Evolutionary conservation across 92 coral and sea anemone genomes (phyloP), one percentile per base, ranked within the genome.

Genomic region (Porites divaricata): DNA sequence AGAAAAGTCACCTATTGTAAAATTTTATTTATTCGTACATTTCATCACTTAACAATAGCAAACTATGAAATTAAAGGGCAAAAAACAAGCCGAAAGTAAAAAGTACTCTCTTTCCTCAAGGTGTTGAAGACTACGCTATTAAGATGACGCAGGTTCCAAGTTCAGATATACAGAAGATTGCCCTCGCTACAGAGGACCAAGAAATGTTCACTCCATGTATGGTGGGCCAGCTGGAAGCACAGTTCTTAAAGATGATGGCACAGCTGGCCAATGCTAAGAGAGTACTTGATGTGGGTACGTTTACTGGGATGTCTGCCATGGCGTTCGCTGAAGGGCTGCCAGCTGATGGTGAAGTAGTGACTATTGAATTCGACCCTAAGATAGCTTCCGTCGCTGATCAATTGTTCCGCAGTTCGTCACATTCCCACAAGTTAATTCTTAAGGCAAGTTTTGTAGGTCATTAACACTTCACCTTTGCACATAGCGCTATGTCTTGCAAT

Each of bases 271-370:
- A 81, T 26, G 92, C 92, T 21, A 85, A 63, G 66, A 75, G 89
- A 11, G 85, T 86, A 57, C 74, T 89, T 28, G 92, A 89, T 22
- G 79, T 89, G 8, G 92, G 92, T 54, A 89, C 92, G 28, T 89
- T 89, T 17, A 89, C 92, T 4, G 92, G 92, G 4, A 89, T 89
- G 92, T 89, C 92, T 1, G 92, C 92, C 74, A 73, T 89, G 84
- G 92, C 92, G 45, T 85, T 89, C 19, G 92, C 92, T 22, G 92
- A 89, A 24, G 92, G 89, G 10, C 50, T 78, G 1, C 92, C 92
- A 53, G 62, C 20, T 14, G 77, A 78, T 63, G 92, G 92, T 20
- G 79, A 85, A 62, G 92, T 89, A 28, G 81, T 89, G 4, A 78
- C 92, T 0, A 78, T 89, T 51, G 92, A 89, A 79, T 74, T 89